Base-by-base conservation (phyloP, 2,888 invertebrate genomes). In the Pogonocherus hispidulus region DNA sequence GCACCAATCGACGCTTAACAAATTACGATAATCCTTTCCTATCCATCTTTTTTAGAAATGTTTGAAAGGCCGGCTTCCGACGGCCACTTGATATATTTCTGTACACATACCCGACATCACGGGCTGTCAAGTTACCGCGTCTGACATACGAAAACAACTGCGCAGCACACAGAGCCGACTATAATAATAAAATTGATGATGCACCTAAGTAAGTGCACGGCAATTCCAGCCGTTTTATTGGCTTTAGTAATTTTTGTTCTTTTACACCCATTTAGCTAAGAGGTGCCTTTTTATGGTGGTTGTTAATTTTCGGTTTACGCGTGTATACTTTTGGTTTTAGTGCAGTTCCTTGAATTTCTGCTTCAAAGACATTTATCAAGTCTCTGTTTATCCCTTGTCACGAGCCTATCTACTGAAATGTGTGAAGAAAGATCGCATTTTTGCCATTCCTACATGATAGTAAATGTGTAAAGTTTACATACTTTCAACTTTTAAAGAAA, bases 21-120 rank as follows among this genome's bases (percentile, higher is more conserved):
- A 76, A 75, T 74, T 72, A 75, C 41, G 35, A 65, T 76, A 73
- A 76, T 74, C 71, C 70, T 67, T 70, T 71, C 66, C 71, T 67
- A 76, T 78, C 62, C 54, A 68, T 75, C 74, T 74, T 71, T 32
- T 73, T 71, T 62, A 63, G 73, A 72, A 63, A 71, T 74, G 70
- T 76, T 76, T 75, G 71, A 71, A 73, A 75, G 68, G 67, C 63
- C 64, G 55, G 62, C 74, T 78, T 77, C 77, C 78, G 78, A 73
- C 77, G 73, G 55, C 52, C 27, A 55, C 54, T 66, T 66, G 60
- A 66, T 68, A 51, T 63, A 63, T 57, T 63, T 57, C 46, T 52
- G 63, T 63, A 55, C 56, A 49, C 65, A 57, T 11, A 54, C 46
- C 22, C 55, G 56, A 54, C 56, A 56, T 65, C 65, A 65, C 23